These are phyloP conservation scores for Dryobates pubescens DNA, from an alignment of 2,797 vertebrate species.

Conservation along the genomic window DNA sequence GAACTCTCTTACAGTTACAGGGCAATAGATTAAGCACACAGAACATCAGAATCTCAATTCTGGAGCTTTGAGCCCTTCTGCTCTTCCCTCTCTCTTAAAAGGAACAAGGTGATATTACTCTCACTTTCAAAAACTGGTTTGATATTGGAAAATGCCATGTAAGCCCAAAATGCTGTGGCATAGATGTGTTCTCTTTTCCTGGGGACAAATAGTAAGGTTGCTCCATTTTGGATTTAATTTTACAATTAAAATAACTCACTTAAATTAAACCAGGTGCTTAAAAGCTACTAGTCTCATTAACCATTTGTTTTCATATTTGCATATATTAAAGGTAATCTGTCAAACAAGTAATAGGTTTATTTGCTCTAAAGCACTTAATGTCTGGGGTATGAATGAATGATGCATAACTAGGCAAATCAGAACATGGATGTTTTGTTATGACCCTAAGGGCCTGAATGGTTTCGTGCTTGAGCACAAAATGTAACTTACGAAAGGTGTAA, in stretches of 20 bases:
- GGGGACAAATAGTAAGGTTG: background rate
- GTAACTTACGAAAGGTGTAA: background rate
- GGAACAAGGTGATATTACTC: background rate
- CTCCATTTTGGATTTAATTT: background rate
- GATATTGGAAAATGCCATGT: background rate
- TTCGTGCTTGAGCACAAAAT: background rate
- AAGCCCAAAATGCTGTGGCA: background rate
- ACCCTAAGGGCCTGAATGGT: background rate
- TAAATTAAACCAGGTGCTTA: background rate
- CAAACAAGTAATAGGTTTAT: background rate
- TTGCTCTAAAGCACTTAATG: background rate
- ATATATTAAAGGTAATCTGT: background rate
- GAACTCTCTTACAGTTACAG: background rate
- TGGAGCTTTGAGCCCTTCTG: background rate
- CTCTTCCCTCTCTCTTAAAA: background rate
- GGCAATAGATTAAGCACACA: background rate
- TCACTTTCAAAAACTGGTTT: background rate
- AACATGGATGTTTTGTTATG: background rate
- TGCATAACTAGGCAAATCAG: background rate
- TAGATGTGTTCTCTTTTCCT: background rate
- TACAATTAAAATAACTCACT: background rate
- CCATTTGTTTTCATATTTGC: background rate
- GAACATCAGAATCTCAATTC: background rate
- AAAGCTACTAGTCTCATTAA: background rate
- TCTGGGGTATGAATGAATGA: background rate